Evolutionary conservation across 2,888 invertebrate genomes (phyloP).

Genomic region (Trilocha varians): DNA sequence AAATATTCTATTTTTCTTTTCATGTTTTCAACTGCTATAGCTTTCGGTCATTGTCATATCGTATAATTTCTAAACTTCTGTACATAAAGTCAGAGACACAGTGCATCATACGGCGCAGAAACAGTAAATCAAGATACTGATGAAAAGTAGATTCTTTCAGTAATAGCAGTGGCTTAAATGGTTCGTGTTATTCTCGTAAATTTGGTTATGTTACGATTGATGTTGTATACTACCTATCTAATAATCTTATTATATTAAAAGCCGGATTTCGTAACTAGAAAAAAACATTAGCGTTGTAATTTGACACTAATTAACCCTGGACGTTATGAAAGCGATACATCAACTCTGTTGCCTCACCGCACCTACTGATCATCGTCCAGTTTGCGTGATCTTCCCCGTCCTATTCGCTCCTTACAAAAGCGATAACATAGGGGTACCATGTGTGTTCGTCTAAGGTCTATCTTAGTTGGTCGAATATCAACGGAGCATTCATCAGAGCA

Average conservation of each 20-base stretch:
- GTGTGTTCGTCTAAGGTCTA: slow-evolving; percentile 24
- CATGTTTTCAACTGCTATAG: no score
- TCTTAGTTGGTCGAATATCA: slow-evolving; percentile 32
- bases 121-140: not conserved
- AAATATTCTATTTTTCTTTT: no score
- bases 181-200: no score
- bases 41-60: no score
- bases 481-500: slow-evolving; percentile 60
- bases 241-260: not conserved
- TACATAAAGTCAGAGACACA: no score
- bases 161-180: no score
- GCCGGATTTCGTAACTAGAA: slow-evolving; percentile 7
- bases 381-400: slow-evolving; percentile 22
- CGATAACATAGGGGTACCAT: slow-evolving; percentile 12
- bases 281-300: slow-evolving; percentile 59
- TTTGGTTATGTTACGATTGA: no score
- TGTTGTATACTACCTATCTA: no score
- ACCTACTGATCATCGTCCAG: slow-evolving; percentile 41
- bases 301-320: slow-evolving; percentile 62
- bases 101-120: not conserved
- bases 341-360: slow-evolving; percentile 47
- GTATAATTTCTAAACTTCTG: no score
- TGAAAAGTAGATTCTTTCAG: not conserved
- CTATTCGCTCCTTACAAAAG: slow-evolving; percentile 13
- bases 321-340: slow-evolving; percentile 64